These are phyloP conservation scores for Rapana venosa DNA, from an alignment of 2,888 invertebrate genomes.

Conservation along the genomic window DNA sequence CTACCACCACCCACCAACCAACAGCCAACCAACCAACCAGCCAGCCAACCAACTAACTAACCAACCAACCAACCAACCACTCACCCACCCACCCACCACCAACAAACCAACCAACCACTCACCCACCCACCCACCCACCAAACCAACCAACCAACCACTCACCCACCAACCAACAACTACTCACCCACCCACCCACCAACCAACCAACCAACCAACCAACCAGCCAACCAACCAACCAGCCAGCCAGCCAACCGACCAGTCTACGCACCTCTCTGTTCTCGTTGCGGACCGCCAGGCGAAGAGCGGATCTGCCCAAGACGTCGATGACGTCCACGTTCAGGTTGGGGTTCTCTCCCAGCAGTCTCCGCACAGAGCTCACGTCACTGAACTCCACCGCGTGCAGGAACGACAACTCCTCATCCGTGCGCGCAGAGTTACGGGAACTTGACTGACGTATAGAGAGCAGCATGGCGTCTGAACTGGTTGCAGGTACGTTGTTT, in stretches of 20 bases:
- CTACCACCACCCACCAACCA: too few relatives aligned
- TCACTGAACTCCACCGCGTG: conserved; percentile 76
- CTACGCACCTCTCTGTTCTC: conserved; percentile 74
- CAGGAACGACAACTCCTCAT: conserved; percentile 71
- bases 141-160: too few relatives aligned
- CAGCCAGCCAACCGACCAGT: background rate
- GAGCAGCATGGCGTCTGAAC: conserved; percentile 12
- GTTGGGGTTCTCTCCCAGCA: conserved; percentile 63
- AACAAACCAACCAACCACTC: too few relatives aligned
- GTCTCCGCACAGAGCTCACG: conserved; percentile 64
- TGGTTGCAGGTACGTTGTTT: background rate
- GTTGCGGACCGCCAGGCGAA: conserved; percentile 74
- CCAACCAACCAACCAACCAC: too few relatives aligned
- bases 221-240: too few relatives aligned
- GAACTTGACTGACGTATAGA: background rate
- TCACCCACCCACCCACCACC: too few relatives aligned
- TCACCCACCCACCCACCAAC: too few relatives aligned
- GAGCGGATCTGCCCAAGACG: conserved; percentile 72
- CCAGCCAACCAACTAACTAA: too few relatives aligned
- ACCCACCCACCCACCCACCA: too few relatives aligned
- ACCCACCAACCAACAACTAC: too few relatives aligned
- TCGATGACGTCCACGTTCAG: conserved; percentile 74
- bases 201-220: too few relatives aligned
- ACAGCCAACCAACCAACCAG: too few relatives aligned
- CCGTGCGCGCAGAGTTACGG: conserved; percentile 9